phyloP scores from a whole-genome alignment of 2,797 vertebrate genomes.

The Tarsius wallacei region DNA sequence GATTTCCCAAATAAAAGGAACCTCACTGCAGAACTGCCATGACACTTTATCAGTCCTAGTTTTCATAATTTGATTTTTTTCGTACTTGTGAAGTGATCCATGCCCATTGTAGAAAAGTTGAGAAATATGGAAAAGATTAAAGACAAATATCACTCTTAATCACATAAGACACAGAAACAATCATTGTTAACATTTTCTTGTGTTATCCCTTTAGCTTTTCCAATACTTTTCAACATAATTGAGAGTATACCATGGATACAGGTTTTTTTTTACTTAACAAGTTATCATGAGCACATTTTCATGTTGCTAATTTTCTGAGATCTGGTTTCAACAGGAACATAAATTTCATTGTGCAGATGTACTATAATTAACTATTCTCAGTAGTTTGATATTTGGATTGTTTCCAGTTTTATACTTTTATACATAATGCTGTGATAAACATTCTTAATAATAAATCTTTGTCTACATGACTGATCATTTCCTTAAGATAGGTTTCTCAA shows the following conservation, averaged over 20 bases:
- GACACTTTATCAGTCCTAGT: not conserved
- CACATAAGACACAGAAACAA: conserved; percentile 58
- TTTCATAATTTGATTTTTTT: conserved; percentile 35
- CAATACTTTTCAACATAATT: conserved; percentile 71
- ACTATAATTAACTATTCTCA: conserved; percentile 73
- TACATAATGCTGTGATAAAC: conserved; percentile 58
- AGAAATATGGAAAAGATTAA: conserved; percentile 71
- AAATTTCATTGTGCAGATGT: conserved; percentile 69
- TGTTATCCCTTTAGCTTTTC: conserved; percentile 62
- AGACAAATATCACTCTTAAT: conserved; percentile 65
- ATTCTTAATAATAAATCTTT: conserved; percentile 70
- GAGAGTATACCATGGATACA: conserved; percentile 51
- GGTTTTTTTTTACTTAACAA: conserved; percentile 47
- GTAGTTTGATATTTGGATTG: conserved; percentile 74
- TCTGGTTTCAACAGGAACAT: conserved; percentile 74
- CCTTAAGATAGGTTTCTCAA: conserved; percentile 69
- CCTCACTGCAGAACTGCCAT: not conserved
- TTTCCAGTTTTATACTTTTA: conserved; percentile 70
- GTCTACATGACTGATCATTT: conserved; percentile 57
- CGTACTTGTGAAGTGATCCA: conserved; percentile 60
- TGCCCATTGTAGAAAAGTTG: conserved; percentile 44
- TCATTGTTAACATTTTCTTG: conserved; percentile 69
- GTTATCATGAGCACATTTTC: conserved; percentile 74
- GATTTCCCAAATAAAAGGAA: conserved; percentile 48
- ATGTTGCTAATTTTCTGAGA: conserved; percentile 71